Evolutionary conservation across 2,113 vertebrate species (phyloP).

Genomic region (Neodon shergylaensis): DNA sequence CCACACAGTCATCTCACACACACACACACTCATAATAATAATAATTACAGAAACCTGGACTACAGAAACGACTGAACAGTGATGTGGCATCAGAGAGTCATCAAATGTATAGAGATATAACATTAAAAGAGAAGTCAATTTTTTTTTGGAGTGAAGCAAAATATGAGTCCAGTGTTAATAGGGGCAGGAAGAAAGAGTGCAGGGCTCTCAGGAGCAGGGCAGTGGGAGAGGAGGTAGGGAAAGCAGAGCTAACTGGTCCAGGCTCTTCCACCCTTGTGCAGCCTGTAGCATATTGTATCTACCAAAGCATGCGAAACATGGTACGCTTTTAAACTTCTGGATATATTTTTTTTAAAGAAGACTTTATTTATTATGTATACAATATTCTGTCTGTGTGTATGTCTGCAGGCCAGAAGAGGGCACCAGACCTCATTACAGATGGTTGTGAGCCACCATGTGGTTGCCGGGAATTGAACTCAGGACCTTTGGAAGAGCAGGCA

Average conservation of each 20-base stretch:
- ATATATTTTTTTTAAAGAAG: neutral
- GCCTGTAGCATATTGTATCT: neutral
- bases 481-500: too few relatives aligned
- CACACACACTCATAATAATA: neutral
- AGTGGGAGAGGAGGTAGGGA: neutral
- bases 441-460: too few relatives aligned
- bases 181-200: neutral
- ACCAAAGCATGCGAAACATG: slow-evolving; percentile 43
- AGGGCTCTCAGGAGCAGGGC: neutral
- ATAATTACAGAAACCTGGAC: neutral
- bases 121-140: neutral
- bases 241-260: too few relatives aligned
- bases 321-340: slow-evolving; percentile 40
- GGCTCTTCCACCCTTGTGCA: neutral
- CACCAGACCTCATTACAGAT: too few relatives aligned
- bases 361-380: too few relatives aligned
- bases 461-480: too few relatives aligned
- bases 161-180: neutral
- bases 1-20: neutral
- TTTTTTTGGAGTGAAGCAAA: slow-evolving; percentile 40
- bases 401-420: too few relatives aligned
- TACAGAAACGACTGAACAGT: slow-evolving; percentile 33
- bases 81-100: neutral
- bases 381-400: too few relatives aligned
- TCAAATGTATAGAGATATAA: slow-evolving; percentile 5